These are phyloP conservation scores for Manis crassicaudata DNA, from an alignment of 2,797 vertebrate genomes.

Conservation along the genomic window DNA sequence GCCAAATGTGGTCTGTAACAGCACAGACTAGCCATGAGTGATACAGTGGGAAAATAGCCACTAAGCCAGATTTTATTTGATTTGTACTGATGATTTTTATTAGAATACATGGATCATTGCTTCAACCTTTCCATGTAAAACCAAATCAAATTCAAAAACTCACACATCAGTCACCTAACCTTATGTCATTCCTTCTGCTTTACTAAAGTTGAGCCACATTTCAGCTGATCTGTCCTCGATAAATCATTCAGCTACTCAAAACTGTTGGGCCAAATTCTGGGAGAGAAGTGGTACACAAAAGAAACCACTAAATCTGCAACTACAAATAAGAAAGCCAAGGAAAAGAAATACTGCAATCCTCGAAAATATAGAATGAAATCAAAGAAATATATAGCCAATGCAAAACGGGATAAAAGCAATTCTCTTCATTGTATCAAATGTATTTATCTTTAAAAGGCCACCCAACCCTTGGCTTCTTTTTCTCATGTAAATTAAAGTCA, in stretches of 20 bases:
- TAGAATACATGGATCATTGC: constrained; percentile 78
- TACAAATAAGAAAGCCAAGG: constrained; percentile 50
- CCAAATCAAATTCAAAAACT: constrained; percentile 76
- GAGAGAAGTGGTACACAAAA: constrained; percentile 69
- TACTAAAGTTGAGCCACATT: constrained; percentile 49
- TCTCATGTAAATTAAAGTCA: neutral
- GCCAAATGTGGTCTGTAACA: constrained; percentile 63
- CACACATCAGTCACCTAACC: constrained; percentile 80
- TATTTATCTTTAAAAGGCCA: neutral
- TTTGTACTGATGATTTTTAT: constrained; percentile 77
- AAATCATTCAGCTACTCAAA: constrained; percentile 63
- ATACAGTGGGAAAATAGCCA: constrained; percentile 79
- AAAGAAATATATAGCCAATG: neutral
- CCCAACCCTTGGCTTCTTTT: neutral
- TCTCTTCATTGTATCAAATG: neutral
- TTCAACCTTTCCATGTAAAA: constrained; percentile 76
- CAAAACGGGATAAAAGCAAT: neutral
- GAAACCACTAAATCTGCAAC: constrained; percentile 61
- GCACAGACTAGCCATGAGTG: constrained; percentile 67
- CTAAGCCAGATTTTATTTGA: constrained; percentile 77
- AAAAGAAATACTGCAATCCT: neutral
- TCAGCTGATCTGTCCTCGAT: constrained; percentile 67
- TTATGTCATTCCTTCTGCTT: constrained; percentile 74
- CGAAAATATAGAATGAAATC: neutral
- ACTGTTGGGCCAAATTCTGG: constrained; percentile 73